These are phyloP conservation scores for Taurulus bubalis DNA, from an alignment of 2,113 vertebrate species.

Conservation along the genomic window DNA sequence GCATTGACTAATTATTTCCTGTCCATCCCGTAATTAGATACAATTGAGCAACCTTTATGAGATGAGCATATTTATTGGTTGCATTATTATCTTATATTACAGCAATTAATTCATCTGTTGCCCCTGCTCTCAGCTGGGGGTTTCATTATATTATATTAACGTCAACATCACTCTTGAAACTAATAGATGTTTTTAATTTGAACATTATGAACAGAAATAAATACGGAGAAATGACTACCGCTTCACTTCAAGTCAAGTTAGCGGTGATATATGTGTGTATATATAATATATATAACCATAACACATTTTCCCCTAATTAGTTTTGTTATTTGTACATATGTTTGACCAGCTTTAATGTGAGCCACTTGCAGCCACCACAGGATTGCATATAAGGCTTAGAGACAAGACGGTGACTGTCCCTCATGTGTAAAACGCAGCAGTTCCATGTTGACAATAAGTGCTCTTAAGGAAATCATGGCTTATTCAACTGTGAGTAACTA, in stretches of 20 bases:
- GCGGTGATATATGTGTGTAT: background rate
- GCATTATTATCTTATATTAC: constrained; percentile 54
- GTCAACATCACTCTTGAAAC: background rate
- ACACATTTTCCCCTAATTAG: background rate
- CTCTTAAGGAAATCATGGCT: constrained; percentile 52
- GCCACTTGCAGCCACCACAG: constrained; percentile 1
- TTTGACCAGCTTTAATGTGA: constrained; percentile 17
- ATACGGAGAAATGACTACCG: background rate
- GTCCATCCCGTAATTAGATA: constrained; percentile 61
- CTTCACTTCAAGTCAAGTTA: constrained; percentile 25
- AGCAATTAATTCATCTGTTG: constrained; percentile 48
- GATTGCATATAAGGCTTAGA: background rate
- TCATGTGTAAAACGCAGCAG: constrained; percentile 30
- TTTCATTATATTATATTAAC: constrained; percentile 30
- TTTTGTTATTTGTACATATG: background rate
- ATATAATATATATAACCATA: background rate
- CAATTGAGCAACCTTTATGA: constrained; percentile 65
- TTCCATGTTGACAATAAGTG: constrained; percentile 63
- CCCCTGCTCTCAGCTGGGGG: constrained; percentile 29
- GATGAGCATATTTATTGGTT: constrained; percentile 67
- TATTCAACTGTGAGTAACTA: constrained; percentile 47
- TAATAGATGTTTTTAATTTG: background rate
- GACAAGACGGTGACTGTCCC: constrained; percentile 28
- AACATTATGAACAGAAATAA: background rate
- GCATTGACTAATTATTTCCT: constrained; percentile 63